Evolutionary conservation across 2,113 vertebrate genomes (phyloP), one percentile per base, ranked within the genome.

Genomic region (Anolis sagrei): DNA sequence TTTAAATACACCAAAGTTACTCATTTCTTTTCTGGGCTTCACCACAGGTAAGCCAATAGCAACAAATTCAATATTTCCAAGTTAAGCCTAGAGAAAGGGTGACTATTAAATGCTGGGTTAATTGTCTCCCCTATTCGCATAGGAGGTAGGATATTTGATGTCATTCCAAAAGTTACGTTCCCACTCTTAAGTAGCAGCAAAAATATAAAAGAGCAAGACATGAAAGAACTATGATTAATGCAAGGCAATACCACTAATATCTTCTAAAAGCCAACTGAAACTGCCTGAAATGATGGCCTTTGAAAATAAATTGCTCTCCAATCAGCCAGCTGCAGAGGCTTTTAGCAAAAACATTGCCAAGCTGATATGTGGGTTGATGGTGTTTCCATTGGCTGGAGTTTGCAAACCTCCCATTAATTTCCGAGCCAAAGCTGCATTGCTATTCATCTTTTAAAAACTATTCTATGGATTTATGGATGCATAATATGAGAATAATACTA

Each of bases 401-500:
- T 94, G 88, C 91, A 92, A 89, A 84, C 86, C 88, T 90, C 70
- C 86, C 79, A 82, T 92, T 92, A 92, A 89, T 90, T 91, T 92
- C 89, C 83, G 83, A 87, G 44, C 27, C 39, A 87, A 89, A 76
- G 58, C 76, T 88, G 36, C 7, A 66, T 2, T 79, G 75, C 68
- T 75, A 90, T 91, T 91, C 76, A 79, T 89, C 89, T 93, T 91
- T 36, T 75, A 86, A 94, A 93, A 91, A 81, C 85, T 91, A 68
- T 90, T 92, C 68, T 36, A 87, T 82, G 87, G 84, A 91, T 93
- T 91, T 90, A 83, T 93, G 89, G 32, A 88, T 72, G 77, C 44
- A 66, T 89, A 88, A 88, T 90, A 85, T 75, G 86, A 90, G 90
- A 94, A 93, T 92, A 90, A 92, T 83, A 66, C 76, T 69, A 85